phyloP scores from a whole-genome alignment of 2,797 vertebrate genomes.

The Aselliscus stoliczkanus region DNA sequence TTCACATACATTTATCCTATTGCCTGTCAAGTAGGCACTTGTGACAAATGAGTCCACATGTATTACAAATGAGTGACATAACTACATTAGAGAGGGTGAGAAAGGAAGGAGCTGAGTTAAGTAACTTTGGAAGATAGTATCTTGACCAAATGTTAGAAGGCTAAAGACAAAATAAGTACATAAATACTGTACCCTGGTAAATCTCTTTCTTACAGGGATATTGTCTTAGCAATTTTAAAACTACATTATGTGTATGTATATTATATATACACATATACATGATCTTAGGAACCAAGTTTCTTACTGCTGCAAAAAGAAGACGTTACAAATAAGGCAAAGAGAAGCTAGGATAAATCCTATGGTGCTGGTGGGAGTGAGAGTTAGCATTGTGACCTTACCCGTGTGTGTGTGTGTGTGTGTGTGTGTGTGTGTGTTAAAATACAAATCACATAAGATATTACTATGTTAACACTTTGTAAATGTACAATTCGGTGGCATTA shows the following conservation, averaged over 20 bases:
- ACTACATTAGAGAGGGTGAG: background rate
- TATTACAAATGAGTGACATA: background rate
- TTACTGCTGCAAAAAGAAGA: background rate
- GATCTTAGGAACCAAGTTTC: background rate
- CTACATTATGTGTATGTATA: too few relatives aligned
- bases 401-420: background rate
- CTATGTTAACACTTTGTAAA: background rate
- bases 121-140: background rate
- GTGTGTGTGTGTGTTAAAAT: background rate
- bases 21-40: background rate
- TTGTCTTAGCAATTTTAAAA: background rate
- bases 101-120: background rate
- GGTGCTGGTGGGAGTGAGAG: background rate
- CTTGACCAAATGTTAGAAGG: background rate
- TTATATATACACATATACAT: too few relatives aligned
- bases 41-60: background rate
- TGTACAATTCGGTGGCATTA: background rate
- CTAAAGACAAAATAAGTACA: background rate
- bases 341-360: background rate
- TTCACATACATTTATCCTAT: background rate
- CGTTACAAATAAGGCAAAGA: background rate
- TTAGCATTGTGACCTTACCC: background rate
- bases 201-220: background rate
- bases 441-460: background rate
- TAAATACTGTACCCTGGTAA: background rate